These are phyloP conservation scores for Avahi laniger DNA, from an alignment of 2,797 vertebrate species.

Conservation along the genomic window DNA sequence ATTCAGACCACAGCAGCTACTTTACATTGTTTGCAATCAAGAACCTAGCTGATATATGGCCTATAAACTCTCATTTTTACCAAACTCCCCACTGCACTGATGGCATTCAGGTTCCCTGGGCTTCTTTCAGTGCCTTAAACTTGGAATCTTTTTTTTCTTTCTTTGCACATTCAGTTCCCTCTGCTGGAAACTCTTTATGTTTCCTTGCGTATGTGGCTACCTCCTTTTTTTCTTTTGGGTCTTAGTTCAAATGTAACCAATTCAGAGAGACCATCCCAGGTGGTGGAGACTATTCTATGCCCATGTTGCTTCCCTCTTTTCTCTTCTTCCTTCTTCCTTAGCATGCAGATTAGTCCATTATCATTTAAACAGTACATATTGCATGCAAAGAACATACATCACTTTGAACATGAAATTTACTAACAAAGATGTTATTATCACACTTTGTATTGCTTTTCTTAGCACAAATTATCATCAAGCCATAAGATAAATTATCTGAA, in stretches of 20 bases:
- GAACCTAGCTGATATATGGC: not conserved
- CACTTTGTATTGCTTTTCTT: not conserved
- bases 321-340: not conserved
- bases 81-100: not conserved
- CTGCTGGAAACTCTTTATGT: not conserved
- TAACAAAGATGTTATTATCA: conserved; percentile 29
- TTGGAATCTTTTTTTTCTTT: not conserved
- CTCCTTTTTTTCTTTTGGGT: not conserved
- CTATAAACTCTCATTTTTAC: not conserved
- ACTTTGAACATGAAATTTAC: not conserved
- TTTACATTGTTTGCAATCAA: not conserved
- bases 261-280: not conserved
- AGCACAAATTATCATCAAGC: conserved; percentile 11
- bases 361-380: not conserved
- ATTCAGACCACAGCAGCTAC: not conserved
- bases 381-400: not conserved
- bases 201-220: not conserved
- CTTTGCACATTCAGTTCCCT: not conserved
- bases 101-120: not conserved
- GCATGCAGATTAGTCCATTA: not conserved
- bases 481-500: conserved; percentile 51
- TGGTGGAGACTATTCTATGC: not conserved
- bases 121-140: not conserved
- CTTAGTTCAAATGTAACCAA: not conserved
- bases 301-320: not conserved